Evolutionary conservation across 2,797 vertebrate genomes (phyloP).

Genomic region (Clarias pachynema): DNA sequence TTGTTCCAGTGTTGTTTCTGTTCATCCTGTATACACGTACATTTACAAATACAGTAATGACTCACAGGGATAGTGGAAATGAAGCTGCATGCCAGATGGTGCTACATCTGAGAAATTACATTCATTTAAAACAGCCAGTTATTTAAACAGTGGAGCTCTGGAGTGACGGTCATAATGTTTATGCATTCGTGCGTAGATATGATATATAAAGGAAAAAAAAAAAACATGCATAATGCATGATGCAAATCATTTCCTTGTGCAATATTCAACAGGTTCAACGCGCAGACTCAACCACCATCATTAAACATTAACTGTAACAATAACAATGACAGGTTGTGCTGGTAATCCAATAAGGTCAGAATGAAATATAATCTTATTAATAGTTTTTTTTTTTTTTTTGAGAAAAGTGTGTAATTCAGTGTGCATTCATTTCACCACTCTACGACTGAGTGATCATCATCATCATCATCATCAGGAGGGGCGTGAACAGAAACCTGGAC

Average conservation of each 20-base stretch:
- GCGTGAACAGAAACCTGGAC: conserved; percentile 16
- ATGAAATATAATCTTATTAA: not conserved
- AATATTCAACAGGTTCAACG: conserved; percentile 26
- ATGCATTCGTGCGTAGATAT: not conserved
- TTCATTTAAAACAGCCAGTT: not conserved
- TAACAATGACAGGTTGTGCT: not conserved
- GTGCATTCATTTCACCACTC: not conserved
- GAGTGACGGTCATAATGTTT: not conserved
- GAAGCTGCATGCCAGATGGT: conserved; percentile 36
- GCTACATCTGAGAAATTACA: not conserved
- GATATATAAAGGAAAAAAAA: not conserved
- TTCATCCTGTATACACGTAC: not conserved
- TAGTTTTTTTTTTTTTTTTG: not conserved
- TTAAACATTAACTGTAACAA: not conserved
- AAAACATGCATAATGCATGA: not conserved
- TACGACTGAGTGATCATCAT: not conserved
- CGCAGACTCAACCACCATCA: not conserved
- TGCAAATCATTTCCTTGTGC: not conserved
- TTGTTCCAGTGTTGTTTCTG: not conserved
- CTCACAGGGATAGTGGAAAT: conserved; percentile 37
- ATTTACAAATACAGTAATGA: conserved; percentile 18
- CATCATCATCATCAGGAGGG: not conserved
- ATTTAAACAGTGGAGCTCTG: not conserved
- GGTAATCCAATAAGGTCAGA: not conserved
- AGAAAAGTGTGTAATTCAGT: not conserved